Evolutionary conservation across 2,797 vertebrate genomes (phyloP).

Genomic region (Aplochiton taeniatus): DNA sequence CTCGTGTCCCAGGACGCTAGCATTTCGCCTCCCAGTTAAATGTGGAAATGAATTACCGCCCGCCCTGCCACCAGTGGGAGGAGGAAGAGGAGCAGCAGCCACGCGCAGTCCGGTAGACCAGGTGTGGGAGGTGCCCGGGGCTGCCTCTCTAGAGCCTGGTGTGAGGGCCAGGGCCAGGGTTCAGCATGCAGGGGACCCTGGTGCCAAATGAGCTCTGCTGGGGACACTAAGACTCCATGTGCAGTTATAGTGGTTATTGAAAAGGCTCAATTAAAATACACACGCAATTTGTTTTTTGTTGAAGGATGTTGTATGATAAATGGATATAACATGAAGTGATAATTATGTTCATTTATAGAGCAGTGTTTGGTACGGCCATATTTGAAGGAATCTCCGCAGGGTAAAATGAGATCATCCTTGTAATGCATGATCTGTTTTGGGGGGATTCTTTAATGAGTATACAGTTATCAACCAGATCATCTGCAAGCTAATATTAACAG

Average conservation of each 20-base stretch:
- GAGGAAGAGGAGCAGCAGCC: slow-evolving; percentile 60
- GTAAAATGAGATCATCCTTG: too few relatives aligned
- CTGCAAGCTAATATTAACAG: too few relatives aligned
- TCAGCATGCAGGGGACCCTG: slow-evolving; percentile 14
- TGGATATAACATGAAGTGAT: too few relatives aligned
- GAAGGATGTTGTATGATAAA: too few relatives aligned
- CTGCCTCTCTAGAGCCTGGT: slow-evolving; percentile 37
- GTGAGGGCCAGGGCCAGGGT: slow-evolving; percentile 28
- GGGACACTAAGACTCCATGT: slow-evolving; percentile 16
- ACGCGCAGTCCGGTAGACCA: slow-evolving; percentile 46
- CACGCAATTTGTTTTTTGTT: too few relatives aligned
- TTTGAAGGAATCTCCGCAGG: too few relatives aligned
- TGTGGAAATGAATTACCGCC: slow-evolving; percentile 84
- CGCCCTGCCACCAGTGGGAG: slow-evolving; percentile 74
- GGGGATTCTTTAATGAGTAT: too few relatives aligned
- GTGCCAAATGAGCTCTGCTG: slow-evolving; percentile 16
- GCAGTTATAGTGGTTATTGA: not conserved
- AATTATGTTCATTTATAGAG: too few relatives aligned
- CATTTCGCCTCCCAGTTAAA: slow-evolving; percentile 82
- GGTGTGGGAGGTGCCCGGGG: slow-evolving; percentile 56
- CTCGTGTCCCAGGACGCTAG: slow-evolving; percentile 68
- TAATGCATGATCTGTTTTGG: too few relatives aligned
- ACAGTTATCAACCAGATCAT: too few relatives aligned
- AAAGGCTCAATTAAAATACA: slow-evolving; percentile 3
- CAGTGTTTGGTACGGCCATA: too few relatives aligned